A percentile compares a stretch with the other conserved stretches of the same genome.
Evolutionary conservation across 2,797 vertebrate species (phyloP).

Genomic region (Poecilia velifera): DNA sequence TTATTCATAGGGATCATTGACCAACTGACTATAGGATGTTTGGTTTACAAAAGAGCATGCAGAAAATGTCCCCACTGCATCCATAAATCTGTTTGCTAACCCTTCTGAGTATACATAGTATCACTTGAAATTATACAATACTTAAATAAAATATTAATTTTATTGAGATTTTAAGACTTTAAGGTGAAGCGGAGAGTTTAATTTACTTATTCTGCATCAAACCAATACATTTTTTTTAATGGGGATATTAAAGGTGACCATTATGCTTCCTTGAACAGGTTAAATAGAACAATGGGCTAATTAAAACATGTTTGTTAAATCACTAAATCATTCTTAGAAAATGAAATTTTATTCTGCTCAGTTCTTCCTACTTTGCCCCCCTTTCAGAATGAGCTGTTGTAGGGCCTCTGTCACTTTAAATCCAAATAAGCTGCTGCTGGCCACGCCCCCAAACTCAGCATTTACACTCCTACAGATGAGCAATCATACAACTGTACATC

Average conservation of each 20-base stretch:
- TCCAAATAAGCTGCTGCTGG: no score
- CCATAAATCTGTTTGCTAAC: background rate
- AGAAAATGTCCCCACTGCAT: background rate
- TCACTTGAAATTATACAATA: background rate
- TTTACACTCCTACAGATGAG: no score
- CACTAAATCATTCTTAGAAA: no score
- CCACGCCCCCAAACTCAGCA: no score
- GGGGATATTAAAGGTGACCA: background rate
- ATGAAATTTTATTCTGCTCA: no score
- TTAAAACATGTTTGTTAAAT: no score
- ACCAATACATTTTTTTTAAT: background rate
- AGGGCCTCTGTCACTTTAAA: no score
- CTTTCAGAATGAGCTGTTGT: no score
- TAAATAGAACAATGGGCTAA: no score
- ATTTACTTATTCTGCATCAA: background rate
- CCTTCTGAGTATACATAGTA: background rate
- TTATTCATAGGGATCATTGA: background rate
- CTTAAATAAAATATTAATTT: background rate
- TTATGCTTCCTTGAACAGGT: no score
- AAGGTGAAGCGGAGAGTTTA: background rate
- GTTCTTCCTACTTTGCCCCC: no score
- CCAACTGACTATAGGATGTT: constrained; percentile 1
- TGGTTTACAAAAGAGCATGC: background rate
- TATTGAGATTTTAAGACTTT: background rate
- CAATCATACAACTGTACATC: no score